phyloP scores from a whole-genome alignment of 2,797 vertebrate genomes.

The Sebastes flavidus region DNA sequence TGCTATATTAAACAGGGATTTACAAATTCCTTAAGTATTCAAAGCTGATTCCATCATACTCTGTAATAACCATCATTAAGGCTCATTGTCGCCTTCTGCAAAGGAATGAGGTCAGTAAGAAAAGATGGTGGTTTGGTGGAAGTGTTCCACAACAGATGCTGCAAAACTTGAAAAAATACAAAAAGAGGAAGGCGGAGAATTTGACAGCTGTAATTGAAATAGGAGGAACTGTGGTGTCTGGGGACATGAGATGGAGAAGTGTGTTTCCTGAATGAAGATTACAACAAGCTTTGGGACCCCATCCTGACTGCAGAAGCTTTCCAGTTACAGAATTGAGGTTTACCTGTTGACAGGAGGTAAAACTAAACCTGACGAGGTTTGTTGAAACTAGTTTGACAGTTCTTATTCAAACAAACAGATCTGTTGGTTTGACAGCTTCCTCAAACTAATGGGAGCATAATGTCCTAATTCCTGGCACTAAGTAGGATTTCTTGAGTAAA shows the following conservation, averaged over 20 bases:
- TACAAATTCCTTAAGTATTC: neutral
- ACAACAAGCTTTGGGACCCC: neutral
- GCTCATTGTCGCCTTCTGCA: neutral
- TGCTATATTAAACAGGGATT: neutral
- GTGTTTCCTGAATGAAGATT: conserved; percentile 28
- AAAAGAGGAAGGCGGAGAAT: neutral
- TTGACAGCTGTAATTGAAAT: neutral
- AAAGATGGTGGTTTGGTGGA: neutral
- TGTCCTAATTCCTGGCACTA: neutral
- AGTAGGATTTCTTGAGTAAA: neutral
- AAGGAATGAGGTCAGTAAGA: neutral
- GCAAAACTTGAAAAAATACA: neutral
- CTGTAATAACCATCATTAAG: neutral
- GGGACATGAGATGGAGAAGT: conserved; percentile 25
- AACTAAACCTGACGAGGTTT: neutral
- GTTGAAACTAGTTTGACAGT: neutral
- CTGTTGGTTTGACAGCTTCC: neutral
- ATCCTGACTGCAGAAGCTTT: neutral
- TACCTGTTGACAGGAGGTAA: neutral
- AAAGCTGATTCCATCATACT: neutral
- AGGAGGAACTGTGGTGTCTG: conserved; percentile 22
- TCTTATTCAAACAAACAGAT: neutral
- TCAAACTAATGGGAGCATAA: neutral
- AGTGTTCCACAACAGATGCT: neutral
- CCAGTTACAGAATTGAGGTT: neutral